These are phyloP conservation scores for Mareca penelope DNA, from an alignment of 2,797 vertebrate species.

Conservation along the genomic window DNA sequence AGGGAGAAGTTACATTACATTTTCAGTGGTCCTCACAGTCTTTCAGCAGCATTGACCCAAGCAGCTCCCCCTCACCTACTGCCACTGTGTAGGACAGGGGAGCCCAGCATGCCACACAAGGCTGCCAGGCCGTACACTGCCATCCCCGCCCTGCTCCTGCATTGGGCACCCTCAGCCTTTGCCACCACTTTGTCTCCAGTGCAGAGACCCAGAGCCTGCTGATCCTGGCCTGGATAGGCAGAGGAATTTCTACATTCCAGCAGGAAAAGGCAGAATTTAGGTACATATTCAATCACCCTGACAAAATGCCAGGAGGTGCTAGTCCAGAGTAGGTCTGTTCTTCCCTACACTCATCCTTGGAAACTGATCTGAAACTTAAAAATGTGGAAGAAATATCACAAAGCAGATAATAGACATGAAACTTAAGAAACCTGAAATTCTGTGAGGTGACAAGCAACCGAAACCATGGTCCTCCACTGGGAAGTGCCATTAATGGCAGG, in stretches of 20 bases:
- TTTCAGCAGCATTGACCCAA: not conserved
- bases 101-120: not conserved
- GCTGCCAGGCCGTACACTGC: fast-evolving
- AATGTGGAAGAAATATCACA: not conserved
- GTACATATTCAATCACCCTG: not conserved
- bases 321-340: not conserved
- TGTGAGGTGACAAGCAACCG: not conserved
- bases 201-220: not conserved
- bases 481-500: not conserved
- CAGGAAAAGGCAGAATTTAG: not conserved
- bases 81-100: too few species aligned
- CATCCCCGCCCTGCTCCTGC: not conserved
- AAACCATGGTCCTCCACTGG: not conserved
- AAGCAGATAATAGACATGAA: not conserved
- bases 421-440: not conserved
- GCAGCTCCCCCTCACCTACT: not conserved
- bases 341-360: not conserved
- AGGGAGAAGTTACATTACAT: fast-evolving
- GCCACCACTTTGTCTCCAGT: not conserved
- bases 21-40: not conserved
- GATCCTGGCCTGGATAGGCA: not conserved
- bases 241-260: not conserved
- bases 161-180: not conserved
- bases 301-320: not conserved
- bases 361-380: not conserved